These are phyloP conservation scores for Pseudonaja textilis DNA, from an alignment of 2,113 vertebrate species.

Conservation along the genomic window DNA sequence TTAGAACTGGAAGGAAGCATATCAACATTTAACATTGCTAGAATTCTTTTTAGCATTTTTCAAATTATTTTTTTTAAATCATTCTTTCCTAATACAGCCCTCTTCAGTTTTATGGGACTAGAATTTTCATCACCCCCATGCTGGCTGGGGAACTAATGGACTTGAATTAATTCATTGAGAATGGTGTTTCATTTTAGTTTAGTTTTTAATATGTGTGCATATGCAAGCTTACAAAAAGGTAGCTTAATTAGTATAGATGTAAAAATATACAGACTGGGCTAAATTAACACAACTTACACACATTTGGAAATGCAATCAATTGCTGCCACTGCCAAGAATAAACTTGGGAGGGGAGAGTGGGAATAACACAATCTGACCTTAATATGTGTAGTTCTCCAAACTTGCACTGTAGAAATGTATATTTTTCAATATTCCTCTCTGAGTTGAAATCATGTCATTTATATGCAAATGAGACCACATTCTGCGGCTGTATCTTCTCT, in stretches of 20 bases:
- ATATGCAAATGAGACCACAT: slow-evolving; percentile 77
- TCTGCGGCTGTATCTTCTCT: slow-evolving; percentile 71
- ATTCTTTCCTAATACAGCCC: neutral
- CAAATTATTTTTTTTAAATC: slow-evolving; percentile 29
- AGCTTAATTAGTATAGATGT: slow-evolving; percentile 66
- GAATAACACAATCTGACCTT: slow-evolving; percentile 69
- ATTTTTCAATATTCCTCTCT: slow-evolving; percentile 76
- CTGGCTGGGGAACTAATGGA: neutral
- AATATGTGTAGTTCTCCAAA: slow-evolving; percentile 67
- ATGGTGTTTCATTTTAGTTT: neutral
- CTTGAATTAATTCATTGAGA: neutral
- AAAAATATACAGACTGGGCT: slow-evolving; percentile 56
- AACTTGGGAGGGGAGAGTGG: slow-evolving; percentile 54
- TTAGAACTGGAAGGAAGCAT: neutral
- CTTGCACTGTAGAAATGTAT: slow-evolving; percentile 67
- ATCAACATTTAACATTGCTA: slow-evolving; percentile 13
- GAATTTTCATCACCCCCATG: neutral
- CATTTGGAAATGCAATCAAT: slow-evolving; percentile 55
- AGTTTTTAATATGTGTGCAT: neutral
- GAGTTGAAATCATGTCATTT: slow-evolving; percentile 79
- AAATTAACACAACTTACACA: slow-evolving; percentile 50
- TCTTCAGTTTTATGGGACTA: neutral
- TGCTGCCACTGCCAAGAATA: slow-evolving; percentile 59
- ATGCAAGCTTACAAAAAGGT: slow-evolving; percentile 46
- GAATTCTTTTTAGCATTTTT: slow-evolving; percentile 35